Evolutionary conservation across 2,113 vertebrate species (phyloP).

Genomic region (Saccopteryx leptura): DNA sequence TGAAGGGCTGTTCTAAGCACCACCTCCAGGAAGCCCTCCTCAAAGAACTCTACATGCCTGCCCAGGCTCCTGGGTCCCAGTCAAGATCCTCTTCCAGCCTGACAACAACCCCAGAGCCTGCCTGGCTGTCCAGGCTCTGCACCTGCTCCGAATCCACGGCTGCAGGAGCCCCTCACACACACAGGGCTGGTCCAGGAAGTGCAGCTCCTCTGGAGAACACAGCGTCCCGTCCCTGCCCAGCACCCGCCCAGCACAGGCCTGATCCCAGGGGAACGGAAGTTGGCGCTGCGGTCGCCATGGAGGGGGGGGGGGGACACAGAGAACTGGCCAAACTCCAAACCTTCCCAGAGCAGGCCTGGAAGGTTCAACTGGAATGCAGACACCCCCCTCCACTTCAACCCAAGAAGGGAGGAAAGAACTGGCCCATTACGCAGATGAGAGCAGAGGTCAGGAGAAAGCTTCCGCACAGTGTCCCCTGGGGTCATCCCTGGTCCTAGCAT

Average conservation of each 20-base stretch:
- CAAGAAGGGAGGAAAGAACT: neutral
- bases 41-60: neutral
- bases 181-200: conserved; percentile 64
- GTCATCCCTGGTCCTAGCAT: neutral
- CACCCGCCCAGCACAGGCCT: conserved; percentile 20
- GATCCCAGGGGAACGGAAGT: conserved; percentile 68
- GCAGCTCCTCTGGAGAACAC: conserved; percentile 59
- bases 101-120: neutral
- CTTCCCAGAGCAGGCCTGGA: neutral
- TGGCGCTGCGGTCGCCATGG: conserved; percentile 19
- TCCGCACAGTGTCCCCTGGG: accelerated
- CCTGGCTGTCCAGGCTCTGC: neutral
- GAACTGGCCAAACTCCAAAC: neutral
- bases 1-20: no score
- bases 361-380: neutral
- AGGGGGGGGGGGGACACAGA: neutral
- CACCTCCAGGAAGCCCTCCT: neutral
- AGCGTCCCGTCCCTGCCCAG: conserved; percentile 45
- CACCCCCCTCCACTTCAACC: neutral
- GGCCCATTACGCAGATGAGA: neutral
- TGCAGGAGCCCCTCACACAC: conserved; percentile 58
- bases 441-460: neutral
- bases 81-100: neutral
- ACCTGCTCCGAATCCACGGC: neutral
- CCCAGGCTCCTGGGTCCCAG: neutral